Conservation (phyloP, 2,888 invertebrate species). For the Blomia tropicalis region DNA sequence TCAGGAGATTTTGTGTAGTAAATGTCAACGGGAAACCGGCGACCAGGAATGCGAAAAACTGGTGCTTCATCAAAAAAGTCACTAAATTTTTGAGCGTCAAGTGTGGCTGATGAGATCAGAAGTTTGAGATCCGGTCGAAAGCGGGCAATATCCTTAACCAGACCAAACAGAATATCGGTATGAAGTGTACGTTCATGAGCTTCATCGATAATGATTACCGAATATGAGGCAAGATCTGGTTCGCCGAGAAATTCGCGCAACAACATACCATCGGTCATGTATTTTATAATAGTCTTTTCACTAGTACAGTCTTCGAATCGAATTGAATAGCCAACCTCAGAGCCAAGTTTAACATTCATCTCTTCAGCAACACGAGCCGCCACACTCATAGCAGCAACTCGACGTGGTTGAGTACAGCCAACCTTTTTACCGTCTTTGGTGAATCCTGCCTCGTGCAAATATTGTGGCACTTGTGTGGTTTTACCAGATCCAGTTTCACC, state of each 20-base stretch:
- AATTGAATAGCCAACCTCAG: conserved; percentile 54
- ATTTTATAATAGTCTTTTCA: conserved; percentile 86
- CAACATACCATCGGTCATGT: conserved; percentile 98
- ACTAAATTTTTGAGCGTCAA: conserved; percentile 95
- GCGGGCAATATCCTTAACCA: conserved; percentile 78
- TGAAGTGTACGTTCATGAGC: conserved; percentile 96
- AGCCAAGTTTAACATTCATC: conserved; percentile 83
- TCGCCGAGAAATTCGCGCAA: conserved; percentile 92
- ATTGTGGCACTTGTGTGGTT: conserved; percentile 46
- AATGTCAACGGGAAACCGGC: conserved; percentile 91
- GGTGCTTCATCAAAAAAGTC: conserved; percentile 95
- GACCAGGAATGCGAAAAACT: conserved; percentile 90
- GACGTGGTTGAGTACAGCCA: conserved; percentile 89
- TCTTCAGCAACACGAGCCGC: conserved; percentile 94
- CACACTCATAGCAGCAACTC: conserved; percentile 99
- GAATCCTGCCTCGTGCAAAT: conserved; percentile 41
- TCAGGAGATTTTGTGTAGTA: conserved; percentile 98
- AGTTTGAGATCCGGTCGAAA: conserved; percentile 86
- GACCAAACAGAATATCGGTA: conserved; percentile 91
- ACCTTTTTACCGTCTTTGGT: conserved; percentile 55
- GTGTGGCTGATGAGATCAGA: conserved; percentile 89
- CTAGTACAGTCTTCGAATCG: conserved; percentile 98
- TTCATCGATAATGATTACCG: conserved; percentile 98
- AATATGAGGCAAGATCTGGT: conserved; percentile 82
- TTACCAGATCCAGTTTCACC: conserved; percentile 55